Percentiles rank a stretch among this genome's conserved stretches.
phyloP scores from a whole-genome alignment of 2,888 invertebrate genomes.

The Trisateles emortualis region DNA sequence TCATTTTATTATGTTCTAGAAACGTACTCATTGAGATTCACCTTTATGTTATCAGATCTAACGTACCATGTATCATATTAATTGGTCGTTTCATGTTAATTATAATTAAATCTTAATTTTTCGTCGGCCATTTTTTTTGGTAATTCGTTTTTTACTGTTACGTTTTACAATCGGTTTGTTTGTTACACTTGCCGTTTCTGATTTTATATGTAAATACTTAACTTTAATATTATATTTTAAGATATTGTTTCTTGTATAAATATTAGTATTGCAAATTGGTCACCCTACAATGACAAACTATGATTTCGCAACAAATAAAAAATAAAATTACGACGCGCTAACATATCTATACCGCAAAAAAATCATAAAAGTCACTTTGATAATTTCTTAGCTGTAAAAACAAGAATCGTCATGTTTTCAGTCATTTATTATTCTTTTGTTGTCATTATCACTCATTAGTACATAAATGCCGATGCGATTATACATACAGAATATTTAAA shows the following conservation, averaged over 20 bases:
- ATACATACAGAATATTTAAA: conserved; percentile 33
- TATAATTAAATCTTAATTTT: conserved; percentile 62
- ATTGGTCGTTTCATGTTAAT: conserved; percentile 64
- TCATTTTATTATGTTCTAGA: conserved; percentile 52
- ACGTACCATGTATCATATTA: conserved; percentile 63
- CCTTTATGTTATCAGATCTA: conserved; percentile 58
- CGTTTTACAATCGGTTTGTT: conserved; percentile 46
- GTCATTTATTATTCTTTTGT: conserved; percentile 45
- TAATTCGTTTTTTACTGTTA: conserved; percentile 50
- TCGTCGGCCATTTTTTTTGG: conserved; percentile 49
- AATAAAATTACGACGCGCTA: conserved; percentile 14
- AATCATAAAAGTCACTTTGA: conserved; percentile 38
- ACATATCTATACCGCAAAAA: conserved; percentile 28
- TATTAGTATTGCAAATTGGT: neutral
- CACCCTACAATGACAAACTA: neutral
- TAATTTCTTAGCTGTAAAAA: conserved; percentile 39
- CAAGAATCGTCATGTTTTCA: conserved; percentile 40
- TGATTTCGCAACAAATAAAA: conserved; percentile 2
- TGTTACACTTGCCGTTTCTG: conserved; percentile 33
- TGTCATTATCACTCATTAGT: conserved; percentile 48
- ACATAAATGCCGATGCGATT: conserved; percentile 41
- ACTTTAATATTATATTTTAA: conserved; percentile 3
- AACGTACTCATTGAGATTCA: conserved; percentile 61
- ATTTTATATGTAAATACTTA: conserved; percentile 12
- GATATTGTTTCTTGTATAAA: neutral